A percentile compares a stretch with the other conserved stretches of the same genome.
Evolutionary conservation across 2,888 invertebrate genomes (phyloP).

Genomic region (Caenorhabditis afra): DNA sequence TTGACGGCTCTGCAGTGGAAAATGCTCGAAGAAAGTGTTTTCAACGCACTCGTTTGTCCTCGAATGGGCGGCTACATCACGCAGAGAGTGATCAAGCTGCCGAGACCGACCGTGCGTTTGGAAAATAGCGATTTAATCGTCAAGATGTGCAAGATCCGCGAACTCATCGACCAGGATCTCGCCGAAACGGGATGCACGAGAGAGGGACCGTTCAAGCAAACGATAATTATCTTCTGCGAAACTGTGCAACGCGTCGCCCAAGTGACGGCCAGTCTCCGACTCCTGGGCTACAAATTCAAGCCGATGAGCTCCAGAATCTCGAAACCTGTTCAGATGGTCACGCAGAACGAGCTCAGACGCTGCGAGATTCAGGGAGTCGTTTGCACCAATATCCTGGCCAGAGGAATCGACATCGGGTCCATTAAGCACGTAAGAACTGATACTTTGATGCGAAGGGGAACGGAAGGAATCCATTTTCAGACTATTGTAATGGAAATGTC

Average conservation of each 20-base stretch:
- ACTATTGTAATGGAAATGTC: conserved; percentile 56
- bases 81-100: conserved; percentile 30
- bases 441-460: too few relatives aligned
- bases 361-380: conserved; percentile 50
- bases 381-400: conserved; percentile 51
- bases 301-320: conserved; percentile 25
- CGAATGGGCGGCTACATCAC: conserved; percentile 37
- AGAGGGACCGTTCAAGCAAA: conserved; percentile 42
- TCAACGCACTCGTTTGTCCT: conserved; percentile 2
- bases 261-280: conserved; percentile 28
- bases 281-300: conserved; percentile 41
- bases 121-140: neutral
- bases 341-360: conserved; percentile 23
- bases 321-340: conserved; percentile 28
- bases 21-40: conserved; percentile 10
- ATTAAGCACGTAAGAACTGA: conserved; percentile 55
- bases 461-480: conserved; percentile 20
- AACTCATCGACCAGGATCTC: conserved; percentile 41
- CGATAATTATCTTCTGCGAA: conserved; percentile 50
- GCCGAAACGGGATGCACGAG: conserved; percentile 23
- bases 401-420: conserved; percentile 53
- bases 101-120: neutral
- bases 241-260: conserved; percentile 21
- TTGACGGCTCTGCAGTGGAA: neutral
- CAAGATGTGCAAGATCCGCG: conserved; percentile 13